Evolutionary conservation across 2,888 invertebrate genomes (phyloP), one percentile per base, ranked within the genome.

Genomic region (Syrista parreyssii): DNA sequence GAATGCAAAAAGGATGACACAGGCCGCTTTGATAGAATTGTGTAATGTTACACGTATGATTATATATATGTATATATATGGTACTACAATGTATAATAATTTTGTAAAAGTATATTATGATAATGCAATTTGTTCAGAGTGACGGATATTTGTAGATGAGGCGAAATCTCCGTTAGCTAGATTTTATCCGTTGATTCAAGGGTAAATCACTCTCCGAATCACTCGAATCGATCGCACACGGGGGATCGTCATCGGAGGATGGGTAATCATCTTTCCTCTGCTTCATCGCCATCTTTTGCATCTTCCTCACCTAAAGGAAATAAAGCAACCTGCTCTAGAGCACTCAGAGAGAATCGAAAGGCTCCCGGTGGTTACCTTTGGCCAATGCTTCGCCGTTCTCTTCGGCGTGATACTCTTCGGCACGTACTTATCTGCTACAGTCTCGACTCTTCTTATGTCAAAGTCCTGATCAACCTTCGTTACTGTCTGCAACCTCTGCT

Each of bases 381-480:
- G 73, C 82, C 83, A 84, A 34, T 80, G 82, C 73, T 85, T 85
- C n/a, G 80, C 79, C 35, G 79, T 76, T 78, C 87, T 87, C 32
- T 82, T 76, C 12, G 76, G 68, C 35, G 78, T 72, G 71, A 79
- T 86, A 75, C 78, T 80, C 81, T 88, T 88, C 23, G 88, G 87
- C 33, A 87, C 82, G 77, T 88, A 89, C 81, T 87, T 90, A 34
- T 89, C 87, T 32, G 87, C 86, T 75, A 86, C 78, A 33, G 85
- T 80, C 80, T 89, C 87, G 0, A 93, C 92, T 77, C 93, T 88
- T 68, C 92, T 88, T 78, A 92, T 91, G 85, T 93, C 93, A 86
- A 93, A 93, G 84, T 93, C 93, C 86, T 93, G 93, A 84, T 93
- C 93, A 34, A 93, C 91, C 84, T 92, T 90, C 4, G 92, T 91